Base-by-base conservation (phyloP, 2,113 vertebrate species). In the Thryonomys swinderianus region DNA sequence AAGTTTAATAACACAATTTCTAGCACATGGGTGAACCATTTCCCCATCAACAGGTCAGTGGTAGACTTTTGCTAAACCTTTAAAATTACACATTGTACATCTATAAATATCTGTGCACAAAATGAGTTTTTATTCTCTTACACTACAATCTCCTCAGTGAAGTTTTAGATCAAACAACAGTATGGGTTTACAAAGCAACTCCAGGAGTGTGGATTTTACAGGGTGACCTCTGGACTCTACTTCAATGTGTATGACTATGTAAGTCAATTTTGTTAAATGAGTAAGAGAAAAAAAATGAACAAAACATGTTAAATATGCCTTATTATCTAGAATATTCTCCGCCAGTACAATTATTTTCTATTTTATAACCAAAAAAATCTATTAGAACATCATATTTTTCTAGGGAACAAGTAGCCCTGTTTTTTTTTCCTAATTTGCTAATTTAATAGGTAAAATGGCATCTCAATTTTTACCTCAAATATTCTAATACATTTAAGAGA, bases 101-200 rank as follows among this genome's bases (percentile, higher is more conserved):
- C 2, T 57, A 86, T 62, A 85, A 90, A 84, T 76, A 57, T 10
- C 12, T 59, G 73, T 23, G 83, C 7, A 0, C 37, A 93, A 90
- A 90, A 40, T 73, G 12, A 82, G 17, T 23, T 96, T 91, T 92
- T 57, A 21, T 55, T 88, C 95, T 16, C 55, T 89, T 95, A 85
- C 40, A 83, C 86, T 95, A 85, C 40, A 83, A 89, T 32, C 27
- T 14, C 30, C 57, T 23, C 80, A 85, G n/a, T 57, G n/a, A 94
- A 93, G 89, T 69, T 87, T 51, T 55, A 92, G 45, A 73, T 53
- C 42, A 85, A 92, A 92, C 8, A 95, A 1, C 74, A 73, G 37
- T 53, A 89, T 30, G 51, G 13, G 55, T 88, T 80, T 96, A 53
- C 53, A 88, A 64, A 71, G 34, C 32, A 92, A 86, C 8, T 67